Evolutionary conservation across 2,888 invertebrate species (phyloP), one percentile per base, ranked within the genome.

Genomic region (Choreutis nemorana): DNA sequence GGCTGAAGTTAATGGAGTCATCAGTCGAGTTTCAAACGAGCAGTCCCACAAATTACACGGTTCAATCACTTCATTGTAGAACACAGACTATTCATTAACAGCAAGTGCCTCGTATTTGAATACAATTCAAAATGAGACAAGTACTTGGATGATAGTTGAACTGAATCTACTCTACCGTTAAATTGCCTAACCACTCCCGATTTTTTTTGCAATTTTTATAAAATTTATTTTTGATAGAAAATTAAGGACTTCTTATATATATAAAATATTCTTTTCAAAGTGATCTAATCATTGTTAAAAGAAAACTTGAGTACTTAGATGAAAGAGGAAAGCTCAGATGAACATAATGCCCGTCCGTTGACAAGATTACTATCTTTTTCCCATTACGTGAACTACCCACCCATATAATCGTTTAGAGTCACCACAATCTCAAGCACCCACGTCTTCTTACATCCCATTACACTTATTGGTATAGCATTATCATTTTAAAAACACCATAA

Each of bases 61-160:
- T 30, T 14, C 14, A 14, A 13, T 4, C 14, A 14, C 16, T 26
- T 10, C 25, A 18, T 28, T 29, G 33, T 29, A 35, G 35, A 31
- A 40, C 31, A 34, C 34, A 12, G 32, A 26, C 38, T 38, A 49
- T 55, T 44, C 45, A 55, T 55, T 52, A 56, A 20, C 28, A 16
- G 40, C 55, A 58, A 62, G 55, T 62, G 57, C 36, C 31, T 57
- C 55, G 59, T 58, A 54, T 57, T n/a, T n/a, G n/a, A n/a, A n/a
- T n/a, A n/a, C n/a, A n/a, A n/a, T n/a, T 54, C 50, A 46, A 50
- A 58, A 51, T 46, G 39, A 48, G 12, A 14, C 12, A 45, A 36
- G 36, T 35, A 37, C 39, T 38, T n/a, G 44, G 45, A 56, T 53
- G 56, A 54, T 51, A 47, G 42, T 46, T 57, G 54, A 55, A 52